These are phyloP conservation scores for Tolmerus cingulatus DNA, from an alignment of 2,888 invertebrate genomes.

Conservation along the genomic window DNA sequence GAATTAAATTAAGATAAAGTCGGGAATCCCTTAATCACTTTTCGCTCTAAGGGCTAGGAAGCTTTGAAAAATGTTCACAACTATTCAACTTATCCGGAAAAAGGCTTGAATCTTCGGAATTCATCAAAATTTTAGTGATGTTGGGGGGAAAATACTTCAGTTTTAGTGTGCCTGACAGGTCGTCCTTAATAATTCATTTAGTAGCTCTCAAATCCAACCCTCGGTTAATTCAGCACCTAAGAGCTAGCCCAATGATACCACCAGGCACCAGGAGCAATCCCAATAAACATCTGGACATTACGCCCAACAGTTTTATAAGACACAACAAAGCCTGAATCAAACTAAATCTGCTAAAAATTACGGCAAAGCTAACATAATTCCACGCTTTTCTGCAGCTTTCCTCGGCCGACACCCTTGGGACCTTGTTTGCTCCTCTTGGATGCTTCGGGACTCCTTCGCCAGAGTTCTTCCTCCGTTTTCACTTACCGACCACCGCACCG, in stretches of 20 bases:
- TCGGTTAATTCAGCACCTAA: neutral
- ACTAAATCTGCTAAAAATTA: constrained; percentile 3
- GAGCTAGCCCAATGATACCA: neutral
- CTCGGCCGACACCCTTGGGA: neutral
- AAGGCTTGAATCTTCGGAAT: neutral
- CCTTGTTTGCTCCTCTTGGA: neutral
- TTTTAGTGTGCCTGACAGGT: neutral
- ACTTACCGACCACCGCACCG: neutral
- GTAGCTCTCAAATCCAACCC: neutral
- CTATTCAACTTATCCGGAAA: neutral
- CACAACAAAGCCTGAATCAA: constrained; percentile 4
- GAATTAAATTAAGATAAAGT: neutral
- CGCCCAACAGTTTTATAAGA: neutral
- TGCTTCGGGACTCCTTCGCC: neutral
- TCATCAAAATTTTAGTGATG: neutral
- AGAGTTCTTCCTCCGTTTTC: neutral
- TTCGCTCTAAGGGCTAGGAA: neutral
- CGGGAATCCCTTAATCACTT: neutral
- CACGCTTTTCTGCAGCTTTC: constrained; percentile 6
- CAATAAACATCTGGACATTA: neutral
- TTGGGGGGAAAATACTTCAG: neutral
- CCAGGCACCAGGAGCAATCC: neutral
- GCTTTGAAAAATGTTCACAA: neutral
- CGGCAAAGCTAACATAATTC: constrained; percentile 9
- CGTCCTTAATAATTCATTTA: neutral